Conservation (phyloP, 2,888 invertebrate genomes). For the Drosophila pseudotalamancana region DNA sequence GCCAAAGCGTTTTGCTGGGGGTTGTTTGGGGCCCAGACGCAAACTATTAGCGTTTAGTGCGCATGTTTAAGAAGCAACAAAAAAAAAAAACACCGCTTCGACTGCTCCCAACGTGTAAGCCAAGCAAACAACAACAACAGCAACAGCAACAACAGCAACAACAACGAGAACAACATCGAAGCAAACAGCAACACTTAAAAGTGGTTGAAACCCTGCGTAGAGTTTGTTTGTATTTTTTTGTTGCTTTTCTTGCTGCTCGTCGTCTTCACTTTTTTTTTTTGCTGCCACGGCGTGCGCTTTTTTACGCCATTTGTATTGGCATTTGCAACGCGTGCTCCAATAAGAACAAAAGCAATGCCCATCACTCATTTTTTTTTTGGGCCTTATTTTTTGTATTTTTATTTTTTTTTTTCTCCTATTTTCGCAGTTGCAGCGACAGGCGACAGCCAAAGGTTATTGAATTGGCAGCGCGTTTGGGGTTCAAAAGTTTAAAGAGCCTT, state of each 20-base stretch:
- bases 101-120: slow-evolving; percentile 39
- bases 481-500: slow-evolving; percentile 58
- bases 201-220: slow-evolving; percentile 76
- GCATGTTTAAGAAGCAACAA: slow-evolving; percentile 70
- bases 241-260: no score
- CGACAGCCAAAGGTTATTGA: slow-evolving; percentile 68
- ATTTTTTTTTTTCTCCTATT: slow-evolving; percentile 29
- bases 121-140: slow-evolving; percentile 42
- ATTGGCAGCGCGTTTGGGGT: slow-evolving; percentile 53
- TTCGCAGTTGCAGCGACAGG: slow-evolving; percentile 39
- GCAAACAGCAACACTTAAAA: slow-evolving; percentile 76
- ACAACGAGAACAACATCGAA: no score
- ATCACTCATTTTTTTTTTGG: slow-evolving; percentile 18
- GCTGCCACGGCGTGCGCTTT: slow-evolving; percentile 54
- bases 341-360: slow-evolving; percentile 77
- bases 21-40: slow-evolving; percentile 54
- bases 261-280: slow-evolving; percentile 7
- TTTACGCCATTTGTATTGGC: slow-evolving; percentile 81
- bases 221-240: slow-evolving; percentile 26
- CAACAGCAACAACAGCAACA: slow-evolving; percentile 16
- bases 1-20: slow-evolving; percentile 50
- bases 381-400: slow-evolving; percentile 3
- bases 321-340: slow-evolving; percentile 78
- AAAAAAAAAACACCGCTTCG: slow-evolving; percentile 27
- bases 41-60: slow-evolving; percentile 80